Evolutionary conservation across 2,888 invertebrate genomes (phyloP), one percentile per base, ranked within the genome.

Genomic region (Limnephilus marmoratus): DNA sequence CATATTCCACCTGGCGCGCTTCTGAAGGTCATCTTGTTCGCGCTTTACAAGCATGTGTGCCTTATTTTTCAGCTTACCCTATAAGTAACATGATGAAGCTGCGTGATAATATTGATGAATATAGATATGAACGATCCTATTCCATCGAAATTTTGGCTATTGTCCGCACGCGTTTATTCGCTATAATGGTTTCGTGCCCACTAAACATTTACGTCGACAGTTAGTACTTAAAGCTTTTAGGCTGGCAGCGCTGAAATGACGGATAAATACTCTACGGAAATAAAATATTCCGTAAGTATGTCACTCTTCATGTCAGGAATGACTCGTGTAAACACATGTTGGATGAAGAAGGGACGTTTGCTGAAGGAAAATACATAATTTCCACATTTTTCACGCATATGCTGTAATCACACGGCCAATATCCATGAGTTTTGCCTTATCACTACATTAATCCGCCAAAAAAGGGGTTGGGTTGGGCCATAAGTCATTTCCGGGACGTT

Each of bases 401-500:
- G 91, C 81, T 45, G 90, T 91, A 91, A 92, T 93, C 92, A 92
- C 29, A 91, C 92, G 91, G 34, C 86, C 93, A 90, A 93, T 93
- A 92, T 90, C 92, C 92, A 91, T 89, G 90, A 91, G 91, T 92
- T 89, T 90, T 82, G 53, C 89, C 91, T 93, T 93, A 93, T 93
- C 93, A 90, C 85, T 81, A 91, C 92, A 92, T 93, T 92, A 92
- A 93, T 93, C 93, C 93, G 91, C 92, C 91, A 87, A 91, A 93
- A 92, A 92, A 92, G 92, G 92, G 92, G 93, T 92, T 91, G 86
- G 92, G 92, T 85, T 80, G 90, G 88, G 93, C 90, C 90, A 93
- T 93, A 93, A 93, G 93, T 93, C 93, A 93, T 93, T 93, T 93
- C 93, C 93, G 93, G 93, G 87, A 92, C 92, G 92, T 93, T 93